phyloP scores from a whole-genome alignment of 2,113 vertebrate genomes.

The Colaptes auratus region DNA sequence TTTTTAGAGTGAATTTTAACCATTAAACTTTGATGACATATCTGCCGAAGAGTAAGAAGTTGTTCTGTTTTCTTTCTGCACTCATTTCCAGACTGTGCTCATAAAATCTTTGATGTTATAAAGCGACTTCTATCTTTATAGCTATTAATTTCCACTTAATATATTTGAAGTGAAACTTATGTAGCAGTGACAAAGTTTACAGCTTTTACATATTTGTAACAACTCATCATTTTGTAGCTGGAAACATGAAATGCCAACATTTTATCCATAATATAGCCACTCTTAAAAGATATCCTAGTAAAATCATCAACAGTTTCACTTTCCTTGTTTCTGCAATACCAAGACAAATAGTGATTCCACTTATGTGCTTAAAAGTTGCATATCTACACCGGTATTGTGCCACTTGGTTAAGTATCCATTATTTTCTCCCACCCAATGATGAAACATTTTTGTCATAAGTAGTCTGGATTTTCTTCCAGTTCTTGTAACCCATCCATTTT shows the following conservation, averaged over 20 bases:
- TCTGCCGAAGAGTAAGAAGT: not conserved
- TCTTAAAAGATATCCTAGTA: not conserved
- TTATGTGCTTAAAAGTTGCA: not conserved
- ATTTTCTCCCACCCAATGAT: not conserved
- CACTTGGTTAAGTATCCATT: not conserved
- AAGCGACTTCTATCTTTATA: not conserved
- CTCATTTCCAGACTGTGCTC: not conserved
- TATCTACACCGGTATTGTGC: not conserved
- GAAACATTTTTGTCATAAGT: not conserved
- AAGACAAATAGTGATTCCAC: not conserved
- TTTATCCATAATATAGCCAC: not conserved
- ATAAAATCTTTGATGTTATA: not conserved
- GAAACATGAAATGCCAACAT: not conserved
- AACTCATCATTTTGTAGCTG: not conserved
- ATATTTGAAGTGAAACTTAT: not conserved
- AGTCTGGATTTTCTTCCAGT: not conserved
- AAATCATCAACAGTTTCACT: not conserved
- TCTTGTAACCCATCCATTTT: not conserved
- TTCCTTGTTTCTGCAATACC: not conserved
- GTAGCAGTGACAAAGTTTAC: not conserved
- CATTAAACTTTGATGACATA: not conserved
- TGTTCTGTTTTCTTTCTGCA: not conserved
- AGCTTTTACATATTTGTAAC: not conserved
- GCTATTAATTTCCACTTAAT: not conserved
- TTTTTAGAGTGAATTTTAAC: not conserved